Evolutionary conservation across 2,113 vertebrate species (phyloP).

Genomic region (Tamias sibiricus): DNA sequence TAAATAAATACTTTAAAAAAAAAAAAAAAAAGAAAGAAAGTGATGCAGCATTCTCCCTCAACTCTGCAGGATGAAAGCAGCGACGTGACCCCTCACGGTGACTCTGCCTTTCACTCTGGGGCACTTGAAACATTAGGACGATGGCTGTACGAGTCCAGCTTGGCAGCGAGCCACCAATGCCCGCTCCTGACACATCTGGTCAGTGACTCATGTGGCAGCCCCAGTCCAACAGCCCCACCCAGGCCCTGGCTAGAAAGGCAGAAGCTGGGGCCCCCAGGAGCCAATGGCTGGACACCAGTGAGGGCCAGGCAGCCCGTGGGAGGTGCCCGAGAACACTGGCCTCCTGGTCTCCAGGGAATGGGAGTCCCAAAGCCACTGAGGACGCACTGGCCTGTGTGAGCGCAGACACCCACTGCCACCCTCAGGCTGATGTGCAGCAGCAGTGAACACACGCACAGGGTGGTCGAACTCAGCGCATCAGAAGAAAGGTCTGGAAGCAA

Average conservation of each 20-base stretch:
- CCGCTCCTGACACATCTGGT: fast-evolving
- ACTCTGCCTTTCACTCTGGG: not conserved
- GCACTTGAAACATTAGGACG: not conserved
- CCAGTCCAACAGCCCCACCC: fast-evolving
- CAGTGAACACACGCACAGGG: no score
- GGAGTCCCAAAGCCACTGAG: no score
- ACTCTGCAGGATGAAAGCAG: not conserved
- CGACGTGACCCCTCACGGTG: no score
- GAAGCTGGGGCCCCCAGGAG: not conserved
- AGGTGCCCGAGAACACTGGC: not conserved
- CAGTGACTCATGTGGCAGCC: fast-evolving
- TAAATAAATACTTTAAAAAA: no score
- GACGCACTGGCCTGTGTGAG: no score
- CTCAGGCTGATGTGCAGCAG: no score
- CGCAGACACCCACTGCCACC: no score
- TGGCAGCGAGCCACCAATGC: fast-evolving
- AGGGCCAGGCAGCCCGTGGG: not conserved
- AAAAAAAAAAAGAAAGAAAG: no score
- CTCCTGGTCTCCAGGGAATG: not conserved
- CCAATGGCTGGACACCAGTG: fast-evolving
- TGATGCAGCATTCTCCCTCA: not conserved
- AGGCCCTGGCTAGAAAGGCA: not conserved
- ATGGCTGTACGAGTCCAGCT: not conserved
- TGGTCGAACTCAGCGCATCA: not conserved
- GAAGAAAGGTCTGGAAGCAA: not conserved